Base-by-base conservation (phyloP, 64 coral and sea anemone genomes). In the Actinia equina region DNA sequence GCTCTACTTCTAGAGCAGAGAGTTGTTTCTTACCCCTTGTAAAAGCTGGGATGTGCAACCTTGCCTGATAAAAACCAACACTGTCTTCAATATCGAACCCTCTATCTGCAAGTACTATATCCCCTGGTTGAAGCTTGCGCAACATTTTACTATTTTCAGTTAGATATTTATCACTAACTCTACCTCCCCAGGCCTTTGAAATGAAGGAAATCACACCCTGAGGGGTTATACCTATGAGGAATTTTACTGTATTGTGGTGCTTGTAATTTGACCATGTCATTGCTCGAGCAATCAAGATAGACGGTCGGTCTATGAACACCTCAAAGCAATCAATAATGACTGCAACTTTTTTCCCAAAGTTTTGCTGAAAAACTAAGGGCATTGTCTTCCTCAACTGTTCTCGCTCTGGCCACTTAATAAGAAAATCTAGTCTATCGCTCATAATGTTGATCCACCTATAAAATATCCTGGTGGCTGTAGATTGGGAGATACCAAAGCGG, bases 1-100 rank as follows among this genome's bases (percentile, higher is more conserved):
- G 27, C 59, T 88, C 86, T 77, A 88, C 30, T 37, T 88, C 74
- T 44, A 61, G 30, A 30, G 86, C 76, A 80, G 55, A 88, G 17
- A 88, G 43, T 80, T 88, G 86, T 19, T 43, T 88, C 59, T 88
- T 88, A 77, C 86, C 76, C 46, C 44, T 88, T 22, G 86, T 88
- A 55, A 88, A 88, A 6, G 46, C 71, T 88, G 86, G 86, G 53
- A 88, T 80, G 43, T 79, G 57, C 7, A 88, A 55, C 58, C 59
- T 79, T 37, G 55, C 86, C 26, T 88, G 86, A 55, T 88, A 61
- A 44, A 80, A 88, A 37, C 86, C 86, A 80, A 88, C 86, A 86
- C 62, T 86, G 2, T 86, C 64, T 45, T 26, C 85, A 86, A 69
- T 71, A 67, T 86, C 63, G 20, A 87, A 87, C 13, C 69, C 86